Evolutionary conservation across 2,888 invertebrate species (phyloP).

Genomic region (Apodemia zela): DNA sequence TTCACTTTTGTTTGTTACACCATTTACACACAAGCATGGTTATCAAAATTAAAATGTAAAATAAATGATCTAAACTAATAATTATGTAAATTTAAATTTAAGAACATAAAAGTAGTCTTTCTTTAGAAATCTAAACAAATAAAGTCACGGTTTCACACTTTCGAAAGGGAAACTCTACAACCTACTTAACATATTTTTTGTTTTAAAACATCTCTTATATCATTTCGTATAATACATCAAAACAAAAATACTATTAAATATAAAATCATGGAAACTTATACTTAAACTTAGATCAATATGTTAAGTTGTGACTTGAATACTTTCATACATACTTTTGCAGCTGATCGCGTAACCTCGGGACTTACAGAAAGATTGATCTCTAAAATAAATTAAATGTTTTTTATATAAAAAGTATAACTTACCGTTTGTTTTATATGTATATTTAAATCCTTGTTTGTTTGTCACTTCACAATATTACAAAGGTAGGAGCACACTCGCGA

Average conservation of each 20-base stretch:
- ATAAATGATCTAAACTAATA: not conserved
- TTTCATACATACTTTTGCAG: slow-evolving; percentile 56
- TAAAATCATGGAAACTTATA: not conserved
- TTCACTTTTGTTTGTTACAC: slow-evolving; percentile 68
- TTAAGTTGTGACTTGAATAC: slow-evolving; percentile 23
- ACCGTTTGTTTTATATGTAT: slow-evolving; percentile 26
- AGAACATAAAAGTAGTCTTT: not conserved
- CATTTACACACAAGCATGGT: not conserved
- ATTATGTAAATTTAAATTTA: not conserved
- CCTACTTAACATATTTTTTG: slow-evolving; percentile 19
- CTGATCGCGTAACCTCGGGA: slow-evolving; percentile 52
- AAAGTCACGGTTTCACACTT: slow-evolving; percentile 35
- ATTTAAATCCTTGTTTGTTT: slow-evolving; percentile 48
- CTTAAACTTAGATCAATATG: slow-evolving; percentile 10
- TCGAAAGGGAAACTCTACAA: slow-evolving; percentile 35
- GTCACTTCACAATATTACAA: slow-evolving; percentile 66
- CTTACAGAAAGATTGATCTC: slow-evolving; percentile 32
- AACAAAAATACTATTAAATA: not conserved
- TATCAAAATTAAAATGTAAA: not conserved
- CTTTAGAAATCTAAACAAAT: not conserved
- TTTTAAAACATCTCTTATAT: not conserved
- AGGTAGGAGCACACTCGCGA: slow-evolving; percentile 62
- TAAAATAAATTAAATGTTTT: not conserved
- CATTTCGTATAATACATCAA: slow-evolving; percentile 11
- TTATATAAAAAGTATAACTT: slow-evolving; percentile 19